Conservation (phyloP, 2,113 vertebrate species). For the Tyrannus savana region DNA sequence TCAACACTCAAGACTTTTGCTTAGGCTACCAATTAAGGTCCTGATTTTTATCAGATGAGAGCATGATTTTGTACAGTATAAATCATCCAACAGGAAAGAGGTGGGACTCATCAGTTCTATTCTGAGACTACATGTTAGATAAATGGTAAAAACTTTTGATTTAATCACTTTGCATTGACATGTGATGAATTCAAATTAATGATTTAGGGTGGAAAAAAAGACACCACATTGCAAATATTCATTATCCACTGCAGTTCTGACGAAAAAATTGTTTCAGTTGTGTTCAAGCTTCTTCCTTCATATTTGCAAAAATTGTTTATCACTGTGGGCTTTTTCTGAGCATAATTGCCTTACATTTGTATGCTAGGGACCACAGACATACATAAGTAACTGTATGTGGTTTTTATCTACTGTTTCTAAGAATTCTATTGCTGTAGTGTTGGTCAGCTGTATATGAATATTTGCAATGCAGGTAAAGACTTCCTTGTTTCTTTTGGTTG, state of each 20-base stretch:
- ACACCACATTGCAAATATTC: neutral
- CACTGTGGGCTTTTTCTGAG: neutral
- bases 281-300: neutral
- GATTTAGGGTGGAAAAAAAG: neutral
- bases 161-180: neutral
- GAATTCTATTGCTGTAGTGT: neutral
- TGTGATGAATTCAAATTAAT: neutral
- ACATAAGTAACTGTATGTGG: neutral
- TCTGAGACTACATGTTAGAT: neutral
- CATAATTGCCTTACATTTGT: neutral
- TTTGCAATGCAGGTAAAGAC: neutral
- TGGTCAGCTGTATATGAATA: neutral
- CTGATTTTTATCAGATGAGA: neutral
- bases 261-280: neutral
- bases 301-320: neutral
- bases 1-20: neutral
- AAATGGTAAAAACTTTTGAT: neutral
- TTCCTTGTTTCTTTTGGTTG: neutral
- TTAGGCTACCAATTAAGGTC: neutral
- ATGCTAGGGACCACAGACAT: neutral
- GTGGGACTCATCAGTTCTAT: neutral
- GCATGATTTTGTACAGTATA: neutral
- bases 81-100: neutral
- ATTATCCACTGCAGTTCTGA: neutral
- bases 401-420: neutral